Base-by-base conservation (phyloP, 2,797 vertebrate species). In the Nasua narica region DNA sequence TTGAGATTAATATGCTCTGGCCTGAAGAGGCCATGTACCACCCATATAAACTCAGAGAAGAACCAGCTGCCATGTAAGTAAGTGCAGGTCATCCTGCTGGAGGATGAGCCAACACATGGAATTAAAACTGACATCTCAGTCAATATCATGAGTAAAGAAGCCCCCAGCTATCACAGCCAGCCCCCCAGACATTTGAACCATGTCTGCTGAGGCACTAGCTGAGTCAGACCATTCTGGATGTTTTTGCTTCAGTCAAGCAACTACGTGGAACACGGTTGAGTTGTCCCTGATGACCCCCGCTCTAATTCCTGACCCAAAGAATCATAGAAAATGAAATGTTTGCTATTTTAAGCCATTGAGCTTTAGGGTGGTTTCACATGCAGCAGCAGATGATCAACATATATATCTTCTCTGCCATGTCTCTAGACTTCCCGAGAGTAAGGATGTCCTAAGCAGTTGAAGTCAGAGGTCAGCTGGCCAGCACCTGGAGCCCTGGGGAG, bases 251-350 rank as follows among this genome's bases (percentile, higher is more conserved):
- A 0, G 35, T 13, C 5, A 56, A 37, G 40, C 11, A 18, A 52
- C 32, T 4, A 7, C 1, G 2, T 35, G 14, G 25, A 7, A 0
- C 32, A 69, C 19, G 27, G 25, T 25, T 9, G 46, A 37, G 4
- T 21, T n/a, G 19, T 56, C 52, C 25, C 25, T 32, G 7, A 43
- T n/a, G 60, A 84, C 25, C 16, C 37, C 40, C 10, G 2, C 9
- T 76, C 29, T 70, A 43, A 35, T 27, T 54, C 23, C 65, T 48
- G 43, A n/a, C 13, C 25, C 25, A 12, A 14, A 50, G 50, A 70
- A 40, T 60, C 23, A 4, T 35, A 27, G 35, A 70, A 74, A 58
- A 25, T 27, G 3, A 72, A 69, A 15, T n/a, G 16, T 2, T 56
- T 21, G 23, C 3, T 43, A 14, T 90, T 74, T 84, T n/a, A 81